phyloP scores from a whole-genome alignment of 2,888 invertebrate genomes.

The Ellobium chinense region DNA sequence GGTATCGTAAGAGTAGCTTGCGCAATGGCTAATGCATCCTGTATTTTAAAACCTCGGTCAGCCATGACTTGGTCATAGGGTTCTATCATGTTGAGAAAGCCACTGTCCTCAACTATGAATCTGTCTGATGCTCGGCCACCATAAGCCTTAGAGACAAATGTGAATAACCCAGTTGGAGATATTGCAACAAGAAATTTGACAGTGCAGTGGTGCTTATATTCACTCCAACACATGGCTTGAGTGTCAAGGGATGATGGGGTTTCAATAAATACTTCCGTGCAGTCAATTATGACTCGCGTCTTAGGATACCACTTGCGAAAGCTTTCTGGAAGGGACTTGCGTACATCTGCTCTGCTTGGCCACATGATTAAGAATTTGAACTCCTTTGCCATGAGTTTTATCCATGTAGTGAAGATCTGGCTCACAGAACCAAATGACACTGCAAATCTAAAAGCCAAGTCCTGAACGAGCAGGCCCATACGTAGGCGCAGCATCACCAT shows the following conservation, averaged over 20 bases:
- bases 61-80: slow-evolving; percentile 51
- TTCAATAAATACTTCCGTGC: slow-evolving; percentile 50
- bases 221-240: slow-evolving; percentile 45
- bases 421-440: slow-evolving; percentile 14
- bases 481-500: slow-evolving; percentile 41
- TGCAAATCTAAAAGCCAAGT: slow-evolving; percentile 36
- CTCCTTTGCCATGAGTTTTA: slow-evolving; percentile 29
- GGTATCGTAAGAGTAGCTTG: slow-evolving; percentile 46
- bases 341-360: slow-evolving; percentile 37
- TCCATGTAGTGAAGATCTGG: slow-evolving; percentile 46
- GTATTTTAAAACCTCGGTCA: slow-evolving; percentile 51
- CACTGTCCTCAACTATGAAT: slow-evolving; percentile 44
- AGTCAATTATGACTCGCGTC: slow-evolving; percentile 46
- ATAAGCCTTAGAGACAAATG: slow-evolving; percentile 46
- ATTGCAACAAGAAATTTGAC: slow-evolving; percentile 51
- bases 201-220: slow-evolving; percentile 54
- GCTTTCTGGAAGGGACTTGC: slow-evolving; percentile 39
- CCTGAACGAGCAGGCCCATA: slow-evolving; percentile 28
- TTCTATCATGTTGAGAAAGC: slow-evolving; percentile 40
- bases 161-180: slow-evolving; percentile 50
- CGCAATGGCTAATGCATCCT: slow-evolving; percentile 33
- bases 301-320: slow-evolving; percentile 40
- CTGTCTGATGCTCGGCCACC: slow-evolving; percentile 53
- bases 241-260: slow-evolving; percentile 37
- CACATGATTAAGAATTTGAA: slow-evolving; percentile 42